Evolutionary conservation across 2,888 invertebrate genomes (phyloP), one percentile per base, ranked within the genome.

Genomic region (Cerastoderma edule): DNA sequence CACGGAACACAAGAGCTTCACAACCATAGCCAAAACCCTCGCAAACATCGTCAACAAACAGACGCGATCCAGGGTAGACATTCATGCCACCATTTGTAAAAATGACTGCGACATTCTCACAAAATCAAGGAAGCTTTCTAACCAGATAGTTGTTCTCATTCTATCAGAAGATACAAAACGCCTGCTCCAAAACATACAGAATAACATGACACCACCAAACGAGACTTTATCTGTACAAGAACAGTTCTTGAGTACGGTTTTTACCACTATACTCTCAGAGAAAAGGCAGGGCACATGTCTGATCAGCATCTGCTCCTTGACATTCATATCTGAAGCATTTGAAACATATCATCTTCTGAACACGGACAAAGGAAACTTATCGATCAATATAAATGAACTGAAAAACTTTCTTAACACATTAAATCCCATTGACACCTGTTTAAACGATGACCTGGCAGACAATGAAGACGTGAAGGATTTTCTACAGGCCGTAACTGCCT

Each of bases 111-210:
- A 60, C 22, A 16, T 60, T 5, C 24, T 39, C 19, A 39, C 39
- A 3, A 60, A 33, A 39, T 24, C 39, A 22, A 60, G 30, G 22
- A 2, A 39, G 3, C 39, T 60, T 39, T 16, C 35, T 3, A 39
- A 60, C 39, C 60, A 60, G 39, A 60, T 39, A 60, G 39, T 60
- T 60, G 60, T 60, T 13, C 35, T 60, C 35, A n/a, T 60, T 16
- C 39, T 60, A 27, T 33, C 39, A 4, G 60, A 60, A 16, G 60
- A 33, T 10, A 60, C 60, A 22, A 60, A 60, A 60, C 24, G 50
- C 10, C 50, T 22, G 24, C 22, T 50, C 1, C 22, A 50, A 50
- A 50, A 50, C 24, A 13, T 50, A 10, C 2, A 50, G 8, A n/a
- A 22, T 50, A 27, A 50, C 1, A 10, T 27, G n/a, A 22, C 10